Conservation (phyloP, 2,888 invertebrate species). For the Lasius platythorax region DNA sequence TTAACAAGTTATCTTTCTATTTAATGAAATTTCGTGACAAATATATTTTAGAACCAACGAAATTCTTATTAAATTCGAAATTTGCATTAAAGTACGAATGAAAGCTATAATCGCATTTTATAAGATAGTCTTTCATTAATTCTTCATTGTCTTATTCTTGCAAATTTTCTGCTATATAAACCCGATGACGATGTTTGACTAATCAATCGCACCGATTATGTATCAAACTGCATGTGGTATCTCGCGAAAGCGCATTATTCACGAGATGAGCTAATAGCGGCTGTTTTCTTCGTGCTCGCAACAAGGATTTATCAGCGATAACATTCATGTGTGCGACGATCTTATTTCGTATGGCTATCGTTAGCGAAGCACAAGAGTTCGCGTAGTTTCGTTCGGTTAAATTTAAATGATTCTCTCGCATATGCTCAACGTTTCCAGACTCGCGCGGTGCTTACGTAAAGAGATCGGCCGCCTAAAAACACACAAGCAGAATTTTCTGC, state of each 20-base stretch:
- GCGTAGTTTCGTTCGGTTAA: neutral
- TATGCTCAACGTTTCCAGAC: slow-evolving; percentile 35
- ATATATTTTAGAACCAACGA: neutral
- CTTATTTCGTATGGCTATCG: neutral
- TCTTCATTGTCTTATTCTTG: neutral
- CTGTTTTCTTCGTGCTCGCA: slow-evolving; percentile 16
- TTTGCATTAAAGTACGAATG: neutral
- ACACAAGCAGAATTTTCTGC: slow-evolving; percentile 46
- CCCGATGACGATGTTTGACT: neutral
- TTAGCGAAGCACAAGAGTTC: neutral
- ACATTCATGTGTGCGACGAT: neutral
- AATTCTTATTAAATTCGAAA: no score
- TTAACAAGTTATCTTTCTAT: neutral
- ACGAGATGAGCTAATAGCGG: slow-evolving; percentile 9
- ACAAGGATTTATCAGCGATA: slow-evolving; percentile 19
- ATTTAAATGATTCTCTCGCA: neutral
- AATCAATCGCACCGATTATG: neutral
- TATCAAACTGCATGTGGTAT: neutral
- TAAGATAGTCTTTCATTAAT: slow-evolving; percentile 2
- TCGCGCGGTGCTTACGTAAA: slow-evolving; percentile 55
- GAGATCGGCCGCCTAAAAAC: slow-evolving; percentile 55
- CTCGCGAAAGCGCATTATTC: slow-evolving; percentile 18
- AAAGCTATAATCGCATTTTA: neutral
- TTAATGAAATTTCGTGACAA: neutral
- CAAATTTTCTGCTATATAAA: neutral